These are phyloP conservation scores for Notechis scutatus DNA, from an alignment of 2,113 vertebrate species.

Conservation along the genomic window DNA sequence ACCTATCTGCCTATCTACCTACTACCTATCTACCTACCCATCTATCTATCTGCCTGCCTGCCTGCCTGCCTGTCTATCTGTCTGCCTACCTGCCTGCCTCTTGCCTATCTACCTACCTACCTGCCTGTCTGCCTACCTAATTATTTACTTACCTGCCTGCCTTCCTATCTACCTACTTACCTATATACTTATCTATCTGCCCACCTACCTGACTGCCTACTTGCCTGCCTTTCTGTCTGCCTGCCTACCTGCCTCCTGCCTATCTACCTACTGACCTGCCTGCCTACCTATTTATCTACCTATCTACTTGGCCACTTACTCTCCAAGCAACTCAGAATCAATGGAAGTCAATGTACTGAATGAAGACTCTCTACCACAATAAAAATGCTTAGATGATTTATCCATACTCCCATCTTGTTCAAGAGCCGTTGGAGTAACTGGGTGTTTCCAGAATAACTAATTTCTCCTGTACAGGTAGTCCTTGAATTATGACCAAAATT, in stretches of 20 bases:
- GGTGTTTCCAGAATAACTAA: neutral
- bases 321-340: neutral
- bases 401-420: neutral
- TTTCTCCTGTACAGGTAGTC: neutral
- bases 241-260: too few species aligned
- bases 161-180: neutral
- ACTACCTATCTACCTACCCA: too few species aligned
- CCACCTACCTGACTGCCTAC: too few species aligned
- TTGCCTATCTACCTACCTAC: too few species aligned
- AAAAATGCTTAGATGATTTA: neutral
- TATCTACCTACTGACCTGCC: neutral
- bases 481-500: neutral
- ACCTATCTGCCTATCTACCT: too few species aligned
- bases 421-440: neutral
- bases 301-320: neutral
- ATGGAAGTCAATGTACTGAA: neutral
- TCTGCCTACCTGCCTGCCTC: too few species aligned
- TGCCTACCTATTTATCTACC: neutral
- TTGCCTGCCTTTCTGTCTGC: neutral
- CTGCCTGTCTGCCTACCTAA: fast-evolving
- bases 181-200: too few species aligned
- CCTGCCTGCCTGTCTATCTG: fast-evolving
- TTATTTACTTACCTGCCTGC: neutral
- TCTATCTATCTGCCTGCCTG: neutral
- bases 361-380: neutral